Evolutionary conservation across 1,140 invertebrate species (phyloP), one percentile per base, ranked within the genome.

Genomic region (Dysdera silvatica): DNA sequence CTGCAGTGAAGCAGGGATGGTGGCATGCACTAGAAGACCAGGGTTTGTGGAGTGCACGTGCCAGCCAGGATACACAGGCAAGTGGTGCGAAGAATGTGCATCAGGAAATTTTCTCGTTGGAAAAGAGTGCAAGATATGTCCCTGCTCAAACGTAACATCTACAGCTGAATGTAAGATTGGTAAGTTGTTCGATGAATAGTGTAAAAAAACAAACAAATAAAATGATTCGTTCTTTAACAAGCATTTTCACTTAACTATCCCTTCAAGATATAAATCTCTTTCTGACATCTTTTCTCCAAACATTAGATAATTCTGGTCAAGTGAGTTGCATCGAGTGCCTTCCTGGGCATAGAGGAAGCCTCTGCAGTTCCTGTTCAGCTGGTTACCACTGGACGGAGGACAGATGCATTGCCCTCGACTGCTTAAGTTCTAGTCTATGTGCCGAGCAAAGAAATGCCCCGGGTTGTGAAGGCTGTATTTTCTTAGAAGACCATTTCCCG

Each of bases 311-410:
- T 4, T 33, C 48, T 28, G 65, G 61, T n/a, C 48, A 67, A 14
- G 59, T 62, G 14, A 49, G 45, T 0, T 67, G 65, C 41, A 33
- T 52, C 20, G n/a, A 65, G 26, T 69, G 67, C 32, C 56, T 69
- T 4, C 67, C 67, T 1, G 67, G 67, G 6, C 67, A 69, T 49
- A 35, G 67, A 4, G 67, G 67, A 4, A 47, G 51, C 28, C 8
- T 59, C 8, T 69, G 67, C 63, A 45, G 32, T 2, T 49, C 48
- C 2, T 69, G 67, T 43, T 55, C 52, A 6, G 65, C 67, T 28
- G 67, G 67, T 12, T 67, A 69, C 47, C 61, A 65, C 37, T 64
- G 67, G 65, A 54, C 48, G 14, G 65, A 61, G 18, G 66, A 67
- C 24, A 43, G 33, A 24, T 69, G 67, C 47, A 23, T 43, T 8